These are phyloP conservation scores for Cenopis cana DNA, from an alignment of 2,888 invertebrate genomes.

Conservation along the genomic window DNA sequence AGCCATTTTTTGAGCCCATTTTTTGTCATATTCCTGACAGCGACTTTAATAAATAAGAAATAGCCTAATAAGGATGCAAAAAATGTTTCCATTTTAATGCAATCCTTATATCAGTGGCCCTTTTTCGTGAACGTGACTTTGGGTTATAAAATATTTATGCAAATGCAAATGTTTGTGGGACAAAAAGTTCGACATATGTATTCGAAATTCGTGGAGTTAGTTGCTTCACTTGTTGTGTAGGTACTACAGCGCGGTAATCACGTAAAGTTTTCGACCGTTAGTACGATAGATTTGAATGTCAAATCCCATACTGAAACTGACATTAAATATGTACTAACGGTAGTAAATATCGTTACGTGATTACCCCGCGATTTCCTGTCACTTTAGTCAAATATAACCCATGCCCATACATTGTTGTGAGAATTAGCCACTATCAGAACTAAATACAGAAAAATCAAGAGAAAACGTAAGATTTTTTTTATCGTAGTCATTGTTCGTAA, in stretches of 20 bases:
- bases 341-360: no score
- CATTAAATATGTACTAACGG: no score
- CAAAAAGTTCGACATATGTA: constrained; percentile 7
- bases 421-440: no score
- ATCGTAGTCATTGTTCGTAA: not conserved
- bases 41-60: constrained; percentile 81
- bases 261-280: no score
- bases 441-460: not conserved
- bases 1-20: constrained; percentile 70
- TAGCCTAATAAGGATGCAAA: constrained; percentile 67
- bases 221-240: constrained; percentile 8
- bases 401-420: not conserved
- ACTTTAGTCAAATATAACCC: not conserved
- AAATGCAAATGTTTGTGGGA: constrained; percentile 36
- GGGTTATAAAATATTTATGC: constrained; percentile 41
- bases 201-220: not conserved
- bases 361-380: no score
- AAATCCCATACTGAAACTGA: no score
- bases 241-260: no score
- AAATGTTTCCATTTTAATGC: constrained; percentile 63
- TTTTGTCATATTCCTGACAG: constrained; percentile 72
- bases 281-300: no score
- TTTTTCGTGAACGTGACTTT: constrained; percentile 49
- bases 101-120: constrained; percentile 62
- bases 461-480: not conserved